Percentiles rank a stretch among this genome's conserved stretches.
These are phyloP conservation scores for Myzus persicae DNA, from an alignment of 1,140 invertebrate species.

Conservation along the genomic window DNA sequence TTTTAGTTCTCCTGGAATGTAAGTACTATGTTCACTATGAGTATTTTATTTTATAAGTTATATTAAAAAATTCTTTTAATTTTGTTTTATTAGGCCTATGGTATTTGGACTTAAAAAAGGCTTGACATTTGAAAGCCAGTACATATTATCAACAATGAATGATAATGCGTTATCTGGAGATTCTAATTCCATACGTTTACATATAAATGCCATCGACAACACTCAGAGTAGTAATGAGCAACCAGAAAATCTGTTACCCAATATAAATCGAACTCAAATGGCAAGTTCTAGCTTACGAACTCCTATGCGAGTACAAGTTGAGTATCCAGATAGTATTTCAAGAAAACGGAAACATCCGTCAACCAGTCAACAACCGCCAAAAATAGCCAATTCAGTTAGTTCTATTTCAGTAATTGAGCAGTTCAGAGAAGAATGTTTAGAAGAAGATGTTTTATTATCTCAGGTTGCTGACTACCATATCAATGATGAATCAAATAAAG, in stretches of 20 bases:
- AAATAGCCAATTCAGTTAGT: not conserved
- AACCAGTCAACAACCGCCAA: not conserved
- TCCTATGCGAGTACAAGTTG: conserved; percentile 53
- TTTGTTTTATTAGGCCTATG: conserved; percentile 48
- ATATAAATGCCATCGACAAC: conserved; percentile 32
- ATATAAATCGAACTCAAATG: not conserved
- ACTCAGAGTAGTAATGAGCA: conserved; percentile 38
- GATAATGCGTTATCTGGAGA: conserved; percentile 4
- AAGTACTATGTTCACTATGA: not conserved
- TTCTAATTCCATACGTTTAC: not conserved
- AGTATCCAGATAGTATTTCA: conserved; percentile 54
- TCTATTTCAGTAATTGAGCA: conserved; percentile 30
- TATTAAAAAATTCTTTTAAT: not conserved
- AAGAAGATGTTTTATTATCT: conserved; percentile 47
- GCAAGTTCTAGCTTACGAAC: conserved; percentile 13
- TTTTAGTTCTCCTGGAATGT: conserved; percentile 54
- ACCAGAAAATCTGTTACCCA: not conserved
- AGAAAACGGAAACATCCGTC: conserved; percentile 7
- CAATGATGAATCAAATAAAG: not conserved
- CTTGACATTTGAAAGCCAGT: conserved; percentile 45
- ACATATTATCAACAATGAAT: conserved; percentile 51
- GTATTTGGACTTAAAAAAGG: conserved; percentile 54
- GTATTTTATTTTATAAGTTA: not conserved
- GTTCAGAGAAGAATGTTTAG: conserved; percentile 37
- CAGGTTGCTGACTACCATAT: conserved; percentile 21